Percentiles rank a stretch among this genome's conserved stretches.
phyloP scores from a whole-genome alignment of 2,888 invertebrate genomes.

The Synanthedon vespiformis region DNA sequence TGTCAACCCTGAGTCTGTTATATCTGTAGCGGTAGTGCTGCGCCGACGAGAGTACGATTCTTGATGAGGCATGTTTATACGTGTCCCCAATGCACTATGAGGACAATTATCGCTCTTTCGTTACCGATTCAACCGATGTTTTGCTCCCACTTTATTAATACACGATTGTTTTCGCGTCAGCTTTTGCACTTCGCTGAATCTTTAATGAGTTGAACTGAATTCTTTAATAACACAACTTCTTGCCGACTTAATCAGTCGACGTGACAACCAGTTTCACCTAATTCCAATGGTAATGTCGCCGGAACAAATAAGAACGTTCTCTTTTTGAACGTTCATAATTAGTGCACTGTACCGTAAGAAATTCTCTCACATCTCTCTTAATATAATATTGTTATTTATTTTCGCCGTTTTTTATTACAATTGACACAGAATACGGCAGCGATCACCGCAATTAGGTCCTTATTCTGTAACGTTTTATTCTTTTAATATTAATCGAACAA shows the following conservation, averaged over 20 bases:
- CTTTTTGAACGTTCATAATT: slow-evolving; percentile 35
- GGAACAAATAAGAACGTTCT: slow-evolving; percentile 47
- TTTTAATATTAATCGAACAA: slow-evolving; percentile 50
- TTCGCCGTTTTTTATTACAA: slow-evolving; percentile 11
- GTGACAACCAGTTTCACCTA: slow-evolving; percentile 44
- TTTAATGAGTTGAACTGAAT: slow-evolving; percentile 39
- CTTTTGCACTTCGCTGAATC: slow-evolving; percentile 62
- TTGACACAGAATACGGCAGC: slow-evolving; percentile 15
- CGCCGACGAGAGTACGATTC: slow-evolving; percentile 3
- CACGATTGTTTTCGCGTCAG: slow-evolving; percentile 58
- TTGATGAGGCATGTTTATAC: slow-evolving; percentile 15
- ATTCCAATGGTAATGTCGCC: slow-evolving; percentile 49
- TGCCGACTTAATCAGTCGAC: slow-evolving; percentile 14
- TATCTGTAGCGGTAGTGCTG: background rate
- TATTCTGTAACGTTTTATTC: slow-evolving; percentile 48
- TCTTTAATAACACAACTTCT: slow-evolving; percentile 32
- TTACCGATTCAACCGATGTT: slow-evolving; percentile 38
- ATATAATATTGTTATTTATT: background rate
- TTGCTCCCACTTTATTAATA: slow-evolving; percentile 44
- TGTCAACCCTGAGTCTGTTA: background rate
- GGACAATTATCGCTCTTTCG: slow-evolving; percentile 27
- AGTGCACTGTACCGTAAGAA: slow-evolving; percentile 17
- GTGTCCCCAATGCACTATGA: slow-evolving; percentile 41
- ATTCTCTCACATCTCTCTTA: slow-evolving; percentile 13
- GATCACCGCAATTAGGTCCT: slow-evolving; percentile 42